Evolutionary conservation across 2,113 vertebrate species (phyloP), one percentile per base, ranked within the genome.

Genomic region (Elanus axillaris): DNA sequence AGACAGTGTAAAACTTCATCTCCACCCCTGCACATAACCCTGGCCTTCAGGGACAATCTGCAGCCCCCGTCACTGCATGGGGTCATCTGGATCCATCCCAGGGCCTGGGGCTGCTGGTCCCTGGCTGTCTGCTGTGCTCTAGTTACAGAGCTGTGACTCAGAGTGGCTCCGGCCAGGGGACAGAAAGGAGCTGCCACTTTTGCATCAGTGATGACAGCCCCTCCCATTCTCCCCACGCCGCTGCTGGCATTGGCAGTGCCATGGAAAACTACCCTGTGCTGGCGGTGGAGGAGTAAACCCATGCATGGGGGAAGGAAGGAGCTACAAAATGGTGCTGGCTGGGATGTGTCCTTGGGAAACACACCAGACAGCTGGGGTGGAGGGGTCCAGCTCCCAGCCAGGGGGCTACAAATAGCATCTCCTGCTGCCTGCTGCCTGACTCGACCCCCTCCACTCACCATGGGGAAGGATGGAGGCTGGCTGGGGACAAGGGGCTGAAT

Each of bases 181-280:
- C 32, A 64, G 26, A 72, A 55, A 50, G 52, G 66, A 23, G 50
- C 58, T 66, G 43, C 52, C 40, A 58, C 52, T 73, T 60, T 52
- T 38, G 38, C 38, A 47, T 52, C 2, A 0, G 31, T 73, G 60
- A 47, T 3, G 9, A 25, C 42, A 55, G 60, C 38, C 52, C 47
- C 22, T 59, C 34, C 60, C 1, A 7, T 32, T 45, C 59, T 80
- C 78, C n/a, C 32, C 1, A 3, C 2, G 1, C 52, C 1, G 3
- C 59, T 55, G 32, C 40, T 50, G 40, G 32, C 23, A 8, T 36
- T 56, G 32, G 23, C 67, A 42, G 42, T 17, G n/a, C n/a, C 2
- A 0, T n/a, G 67, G 47, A 62, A 79, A 48, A 55, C 60, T 10
- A 23, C 38, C 27, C 38, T 14, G 42, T 0, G 3, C 48, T 76